phyloP scores from a whole-genome alignment of 2,888 invertebrate genomes.

The Melinaea menophilus region DNA sequence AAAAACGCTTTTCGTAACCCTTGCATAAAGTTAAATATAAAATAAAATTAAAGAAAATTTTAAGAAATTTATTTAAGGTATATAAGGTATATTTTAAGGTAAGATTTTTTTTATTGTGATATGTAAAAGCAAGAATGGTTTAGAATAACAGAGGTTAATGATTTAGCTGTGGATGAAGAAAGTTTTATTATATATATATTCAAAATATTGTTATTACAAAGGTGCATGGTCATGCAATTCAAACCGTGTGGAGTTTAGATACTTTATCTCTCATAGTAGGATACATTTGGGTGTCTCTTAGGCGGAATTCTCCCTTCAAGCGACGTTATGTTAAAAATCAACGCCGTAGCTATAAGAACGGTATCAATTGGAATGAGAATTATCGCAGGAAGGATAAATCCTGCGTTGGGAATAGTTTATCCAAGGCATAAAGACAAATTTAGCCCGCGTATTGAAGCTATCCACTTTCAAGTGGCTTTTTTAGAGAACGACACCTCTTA shows the following conservation, averaged over 20 bases:
- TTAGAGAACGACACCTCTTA: constrained; percentile 50
- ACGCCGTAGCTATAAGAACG: background rate
- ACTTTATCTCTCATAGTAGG: background rate
- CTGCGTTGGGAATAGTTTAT: constrained; percentile 11
- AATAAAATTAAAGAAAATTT: constrained; percentile 1
- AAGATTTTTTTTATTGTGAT: constrained; percentile 7
- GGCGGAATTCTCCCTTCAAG: constrained; percentile 13
- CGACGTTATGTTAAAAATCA: background rate
- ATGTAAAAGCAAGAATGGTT: constrained; percentile 9
- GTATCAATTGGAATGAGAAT: constrained; percentile 4
- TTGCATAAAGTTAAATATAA: background rate
- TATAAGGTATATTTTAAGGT: constrained; percentile 5
- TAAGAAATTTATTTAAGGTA: background rate
- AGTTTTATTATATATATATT: background rate
- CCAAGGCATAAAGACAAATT: constrained; percentile 15
- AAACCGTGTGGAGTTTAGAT: constrained; percentile 18
- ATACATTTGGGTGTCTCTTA: background rate
- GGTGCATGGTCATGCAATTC: constrained; percentile 24
- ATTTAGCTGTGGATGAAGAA: constrained; percentile 5
- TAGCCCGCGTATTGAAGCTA: constrained; percentile 26
- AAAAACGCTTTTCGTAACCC: background rate
- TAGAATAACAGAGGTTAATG: constrained; percentile 8
- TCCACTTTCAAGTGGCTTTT: constrained; percentile 68
- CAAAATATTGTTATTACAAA: constrained; percentile 1
- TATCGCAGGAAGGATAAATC: constrained; percentile 13